These are phyloP conservation scores for Noctua comes DNA, from an alignment of 2,888 invertebrate species.

Conservation along the genomic window DNA sequence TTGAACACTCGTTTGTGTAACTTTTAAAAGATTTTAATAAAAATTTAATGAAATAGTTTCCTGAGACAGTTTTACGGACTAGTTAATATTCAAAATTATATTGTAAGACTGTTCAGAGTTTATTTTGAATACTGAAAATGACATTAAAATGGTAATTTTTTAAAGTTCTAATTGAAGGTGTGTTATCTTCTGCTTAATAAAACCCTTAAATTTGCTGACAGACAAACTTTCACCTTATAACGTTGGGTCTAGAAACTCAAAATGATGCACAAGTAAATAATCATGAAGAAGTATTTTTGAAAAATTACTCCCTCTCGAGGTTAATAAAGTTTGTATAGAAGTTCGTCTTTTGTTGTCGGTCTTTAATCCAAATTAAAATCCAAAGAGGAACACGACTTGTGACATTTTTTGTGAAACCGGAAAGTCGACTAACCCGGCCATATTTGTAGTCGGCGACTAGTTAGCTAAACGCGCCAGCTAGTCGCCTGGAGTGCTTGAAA, in stretches of 20 bases:
- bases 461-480: no score
- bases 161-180: conserved; percentile 4
- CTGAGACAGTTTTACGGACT: conserved; percentile 26
- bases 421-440: no score
- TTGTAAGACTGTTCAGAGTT: conserved; percentile 13
- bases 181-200: not conserved
- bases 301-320: no score
- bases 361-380: not conserved
- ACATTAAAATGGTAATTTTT: conserved; percentile 18
- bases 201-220: not conserved
- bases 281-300: no score
- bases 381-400: not conserved
- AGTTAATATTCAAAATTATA: conserved; percentile 47
- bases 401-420: no score
- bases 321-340: not conserved
- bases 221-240: not conserved
- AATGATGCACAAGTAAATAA: not conserved
- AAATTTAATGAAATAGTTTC: conserved; percentile 55
- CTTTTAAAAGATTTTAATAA: conserved; percentile 48
- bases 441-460: no score
- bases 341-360: not conserved
- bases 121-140: conserved; percentile 23
- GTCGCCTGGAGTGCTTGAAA: no score
- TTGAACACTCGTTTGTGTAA: conserved; percentile 43
- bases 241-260: not conserved